A percentile compares a stretch with the other conserved stretches of the same genome.
These are phyloP conservation scores for Monochamus alternatus DNA, from an alignment of 2,888 invertebrate species.

Conservation along the genomic window DNA sequence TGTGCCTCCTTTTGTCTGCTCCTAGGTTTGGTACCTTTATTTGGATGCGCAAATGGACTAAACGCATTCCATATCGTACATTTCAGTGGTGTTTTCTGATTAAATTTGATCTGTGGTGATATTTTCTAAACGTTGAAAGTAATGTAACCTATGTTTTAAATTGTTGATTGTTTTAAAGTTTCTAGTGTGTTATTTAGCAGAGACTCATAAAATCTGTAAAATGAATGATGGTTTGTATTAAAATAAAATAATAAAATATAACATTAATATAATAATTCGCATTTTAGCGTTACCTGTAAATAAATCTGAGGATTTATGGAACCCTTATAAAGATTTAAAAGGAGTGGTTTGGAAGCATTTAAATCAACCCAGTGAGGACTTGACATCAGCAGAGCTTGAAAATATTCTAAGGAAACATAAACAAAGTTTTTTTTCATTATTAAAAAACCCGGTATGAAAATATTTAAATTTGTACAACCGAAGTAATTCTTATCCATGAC, in stretches of 20 bases:
- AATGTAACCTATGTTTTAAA: too few relatives aligned
- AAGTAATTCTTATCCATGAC: conserved; percentile 6
- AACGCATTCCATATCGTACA: too few relatives aligned
- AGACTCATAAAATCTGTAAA: background rate
- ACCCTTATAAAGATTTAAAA: conserved; percentile 85
- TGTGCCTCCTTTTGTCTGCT: too few relatives aligned
- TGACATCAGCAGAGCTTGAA: conserved; percentile 81
- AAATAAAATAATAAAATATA: background rate
- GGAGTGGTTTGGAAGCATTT: conserved; percentile 81
- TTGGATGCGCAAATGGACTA: too few relatives aligned
- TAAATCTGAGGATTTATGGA: conserved; percentile 85
- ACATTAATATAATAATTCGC: background rate
- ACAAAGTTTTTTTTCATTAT: conserved; percentile 87
- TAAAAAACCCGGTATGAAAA: conserved; percentile 87
- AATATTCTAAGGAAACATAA: conserved; percentile 85
- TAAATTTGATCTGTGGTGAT: too few relatives aligned
- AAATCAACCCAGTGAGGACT: conserved; percentile 74
- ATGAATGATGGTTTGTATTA: conserved; percentile 27
- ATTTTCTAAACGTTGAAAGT: too few relatives aligned
- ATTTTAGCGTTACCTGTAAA: conserved; percentile 43
- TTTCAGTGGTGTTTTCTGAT: too few relatives aligned
- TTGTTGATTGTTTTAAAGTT: too few relatives aligned
- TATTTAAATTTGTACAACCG: background rate
- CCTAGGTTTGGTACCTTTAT: too few relatives aligned
- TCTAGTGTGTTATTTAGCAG: too few relatives aligned